Evolutionary conservation across 2,113 vertebrate genomes (phyloP), one percentile per base, ranked within the genome.

Genomic region (Noturus placidus): DNA sequence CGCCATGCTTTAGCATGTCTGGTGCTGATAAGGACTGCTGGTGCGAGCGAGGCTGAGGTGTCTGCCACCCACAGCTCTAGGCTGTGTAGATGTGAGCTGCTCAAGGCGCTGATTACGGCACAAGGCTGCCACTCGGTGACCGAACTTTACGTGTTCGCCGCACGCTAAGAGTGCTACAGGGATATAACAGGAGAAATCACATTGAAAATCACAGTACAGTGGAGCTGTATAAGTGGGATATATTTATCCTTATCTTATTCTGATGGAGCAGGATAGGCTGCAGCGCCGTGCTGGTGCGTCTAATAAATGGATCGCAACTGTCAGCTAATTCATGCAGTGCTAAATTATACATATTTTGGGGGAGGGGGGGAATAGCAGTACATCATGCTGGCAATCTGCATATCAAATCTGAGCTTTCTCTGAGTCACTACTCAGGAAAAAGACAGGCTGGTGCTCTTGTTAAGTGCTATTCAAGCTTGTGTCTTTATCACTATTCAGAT

Each of bases 11-110:
- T 88, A 84, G 77, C 87, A 89, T 46, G 69, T 89, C 82, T 87
- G 87, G 85, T 56, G 54, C 87, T 87, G 85, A 88, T 85, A 88
- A 87, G 87, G 52, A 69, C 52, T 81, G 20, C 59, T 70, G 87
- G 81, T 84, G 81, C 50, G 42, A 61, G 42, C 61, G 54, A 61
- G 78, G 74, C 42, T n/a, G 78, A 87, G 82, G 82, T n/a, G 82
- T 89, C 82, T 85, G 85, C 63, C 70, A 84, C 90, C 88, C 63
- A 82, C 87, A 85, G 69, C 89, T 77, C 38, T 57, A 67, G 76
- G 87, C 72, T 69, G 38, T 35, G 74, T 46, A 27, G 79, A 87
- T 80, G 84, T 42, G n/a, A 57, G 84, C 72, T 57, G 81, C 84
- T 86, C 56, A 5, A 30, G 61, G 88, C 52, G 78, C 76, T 88